Evolutionary conservation across 2,113 vertebrate species (phyloP), one percentile per base, ranked within the genome.

Genomic region (Stictonetta naevosa): DNA sequence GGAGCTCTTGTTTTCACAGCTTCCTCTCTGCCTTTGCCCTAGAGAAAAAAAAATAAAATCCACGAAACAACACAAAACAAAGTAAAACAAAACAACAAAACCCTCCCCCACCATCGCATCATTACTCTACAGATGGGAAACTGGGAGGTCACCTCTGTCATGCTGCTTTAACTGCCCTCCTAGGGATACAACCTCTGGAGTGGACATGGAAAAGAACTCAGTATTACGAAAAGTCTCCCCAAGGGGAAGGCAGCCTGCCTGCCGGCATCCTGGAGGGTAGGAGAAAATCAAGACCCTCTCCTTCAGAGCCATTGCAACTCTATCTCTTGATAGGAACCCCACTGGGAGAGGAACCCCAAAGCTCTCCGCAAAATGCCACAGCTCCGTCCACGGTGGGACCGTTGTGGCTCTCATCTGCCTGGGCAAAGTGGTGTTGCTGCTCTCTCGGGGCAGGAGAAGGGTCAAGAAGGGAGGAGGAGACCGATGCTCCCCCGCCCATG

Each of bases 161-260:
- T 96, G 96, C 97, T 97, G 97, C 97, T 97, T 98, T 93, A 97
- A 96, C 60, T 89, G 86, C 94, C 92, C 68, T 59, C 93, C 10
- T 11, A 82, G 80, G 93, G 91, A 85, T 77, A 73, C 86, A 88
- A 89, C 86, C 95, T 83, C 83, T 74, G 52, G 94, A 93, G 92
- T 0, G 88, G 97, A 85, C 88, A 34, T 92, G 88, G 89, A 90
- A 96, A 44, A 34, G 86, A 96, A 97, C 97, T 98, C 97, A 97
- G 97, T 97, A 92, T 98, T 98, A 95, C 46, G 87, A 64, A 81
- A 89, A 88, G 88, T 89, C 90, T 97, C 91, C 60, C 93, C 74
- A 40, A 56, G 79, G 92, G 93, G 85, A 88, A 85, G 86, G 67
- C 88, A 76, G 69, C 78, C 87, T 92, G 92, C 92, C 86, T 87